Evolutionary conservation across 2,888 invertebrate species (phyloP).

Genomic region (Sicus ferrugineus): DNA sequence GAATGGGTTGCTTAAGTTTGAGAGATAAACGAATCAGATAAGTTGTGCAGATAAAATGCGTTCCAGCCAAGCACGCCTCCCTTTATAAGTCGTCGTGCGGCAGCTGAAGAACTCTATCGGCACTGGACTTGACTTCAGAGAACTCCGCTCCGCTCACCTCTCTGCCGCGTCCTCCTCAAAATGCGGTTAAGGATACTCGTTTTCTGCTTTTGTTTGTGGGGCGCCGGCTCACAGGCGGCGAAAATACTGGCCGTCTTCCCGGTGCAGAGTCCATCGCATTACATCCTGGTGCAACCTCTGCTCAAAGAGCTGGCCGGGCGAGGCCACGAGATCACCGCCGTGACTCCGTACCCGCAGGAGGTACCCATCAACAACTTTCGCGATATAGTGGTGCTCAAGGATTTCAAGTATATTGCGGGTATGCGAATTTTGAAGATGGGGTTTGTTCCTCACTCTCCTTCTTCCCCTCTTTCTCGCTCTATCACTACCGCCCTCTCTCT

Average conservation of each 20-base stretch:
- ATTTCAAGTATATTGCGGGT: not conserved
- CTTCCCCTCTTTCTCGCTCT: not conserved
- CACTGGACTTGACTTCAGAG: too few relatives aligned
- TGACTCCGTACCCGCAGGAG: slow-evolving; percentile 54
- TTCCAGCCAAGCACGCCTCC: too few relatives aligned
- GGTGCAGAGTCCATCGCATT: slow-evolving; percentile 38
- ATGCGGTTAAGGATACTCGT: too few relatives aligned
- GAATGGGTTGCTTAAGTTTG: too few relatives aligned
- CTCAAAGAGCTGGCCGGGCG: slow-evolving; percentile 55
- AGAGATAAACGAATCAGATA: too few relatives aligned
- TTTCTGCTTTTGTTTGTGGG: too few relatives aligned
- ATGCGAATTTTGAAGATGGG: not conserved
- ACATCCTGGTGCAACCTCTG: slow-evolving; percentile 51
- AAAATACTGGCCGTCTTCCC: slow-evolving; percentile 35
- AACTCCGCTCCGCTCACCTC: too few relatives aligned
- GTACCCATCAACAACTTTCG: slow-evolving; percentile 49
- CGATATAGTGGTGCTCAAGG: slow-evolving; percentile 44
- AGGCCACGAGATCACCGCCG: slow-evolving; percentile 62
- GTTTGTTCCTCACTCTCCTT: not conserved
- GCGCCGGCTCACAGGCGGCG: too few relatives aligned
- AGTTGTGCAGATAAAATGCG: too few relatives aligned
- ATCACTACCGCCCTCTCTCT: not conserved
- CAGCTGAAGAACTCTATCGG: too few relatives aligned
- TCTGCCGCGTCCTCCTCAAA: too few relatives aligned
- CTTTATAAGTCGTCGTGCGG: too few relatives aligned